A percentile compares a stretch with the other conserved stretches of the same genome.
These are phyloP conservation scores for Centroberyx gerrardi DNA, from an alignment of 2,797 vertebrate genomes.

Conservation along the genomic window DNA sequence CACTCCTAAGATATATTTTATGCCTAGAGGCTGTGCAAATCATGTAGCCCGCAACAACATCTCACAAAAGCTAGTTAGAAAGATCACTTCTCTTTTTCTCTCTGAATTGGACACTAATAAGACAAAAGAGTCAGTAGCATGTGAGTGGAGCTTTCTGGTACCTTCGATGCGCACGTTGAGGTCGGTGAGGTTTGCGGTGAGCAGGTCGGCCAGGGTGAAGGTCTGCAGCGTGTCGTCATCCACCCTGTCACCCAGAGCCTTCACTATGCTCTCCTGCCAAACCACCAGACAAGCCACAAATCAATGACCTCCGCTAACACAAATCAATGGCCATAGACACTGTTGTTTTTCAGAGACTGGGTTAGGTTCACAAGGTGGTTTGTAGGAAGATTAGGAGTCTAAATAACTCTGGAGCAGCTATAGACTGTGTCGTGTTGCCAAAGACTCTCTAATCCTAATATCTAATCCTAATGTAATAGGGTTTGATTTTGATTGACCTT, in stretches of 20 bases:
- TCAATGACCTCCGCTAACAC: constrained; percentile 14
- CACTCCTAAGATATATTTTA: too few relatives aligned
- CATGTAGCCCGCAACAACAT: too few relatives aligned
- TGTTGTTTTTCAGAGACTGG: not conserved
- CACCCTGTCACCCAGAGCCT: constrained; percentile 79
- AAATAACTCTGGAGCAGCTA: not conserved
- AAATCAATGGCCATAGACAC: not conserved
- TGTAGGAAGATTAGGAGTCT: not conserved
- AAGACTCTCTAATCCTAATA: too few relatives aligned
- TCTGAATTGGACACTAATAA: too few relatives aligned
- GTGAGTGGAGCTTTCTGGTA: constrained; percentile 66
- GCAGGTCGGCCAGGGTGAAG: constrained; percentile 86
- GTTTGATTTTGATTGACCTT: too few relatives aligned
- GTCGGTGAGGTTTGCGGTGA: constrained; percentile 86
- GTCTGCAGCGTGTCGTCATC: constrained; percentile 87
- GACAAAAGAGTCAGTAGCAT: not conserved
- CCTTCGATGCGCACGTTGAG: constrained; percentile 91
- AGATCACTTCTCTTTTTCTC: too few relatives aligned
- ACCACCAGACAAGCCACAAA: constrained; percentile 60
- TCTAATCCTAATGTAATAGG: too few relatives aligned
- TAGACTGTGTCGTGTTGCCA: not conserved
- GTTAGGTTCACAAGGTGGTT: not conserved
- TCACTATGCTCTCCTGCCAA: constrained; percentile 86
- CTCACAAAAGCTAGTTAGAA: too few relatives aligned
- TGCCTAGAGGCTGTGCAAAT: too few relatives aligned